Conservation (phyloP, 2,888 invertebrate species). For the Lordiphosa fenestrarum region DNA sequence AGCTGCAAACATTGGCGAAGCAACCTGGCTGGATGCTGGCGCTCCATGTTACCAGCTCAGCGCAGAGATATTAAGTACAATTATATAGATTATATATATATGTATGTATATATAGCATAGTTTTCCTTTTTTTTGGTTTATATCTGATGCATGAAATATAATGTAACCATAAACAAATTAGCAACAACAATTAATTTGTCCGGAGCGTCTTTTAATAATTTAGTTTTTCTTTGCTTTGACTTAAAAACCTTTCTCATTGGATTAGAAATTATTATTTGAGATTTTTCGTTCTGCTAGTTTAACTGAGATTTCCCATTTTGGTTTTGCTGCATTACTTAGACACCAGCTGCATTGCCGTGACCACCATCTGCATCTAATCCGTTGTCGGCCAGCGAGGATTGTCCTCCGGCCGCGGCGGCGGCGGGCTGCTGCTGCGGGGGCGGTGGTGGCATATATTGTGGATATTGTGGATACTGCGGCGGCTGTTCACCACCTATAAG, state of each 20-base stretch:
- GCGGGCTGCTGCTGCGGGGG: slow-evolving; percentile 82
- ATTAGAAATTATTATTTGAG: slow-evolving; percentile 40
- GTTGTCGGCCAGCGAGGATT: slow-evolving; percentile 72
- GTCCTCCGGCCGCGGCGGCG: slow-evolving; percentile 82
- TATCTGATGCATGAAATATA: slow-evolving; percentile 73
- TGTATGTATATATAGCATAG: slow-evolving; percentile 23
- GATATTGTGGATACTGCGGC: slow-evolving; percentile 79
- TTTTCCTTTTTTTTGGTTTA: slow-evolving; percentile 14
- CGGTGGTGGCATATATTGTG: slow-evolving; percentile 81
- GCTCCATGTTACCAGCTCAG: slow-evolving; percentile 58
- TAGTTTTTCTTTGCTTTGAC: slow-evolving; percentile 15
- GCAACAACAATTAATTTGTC: slow-evolving; percentile 70
- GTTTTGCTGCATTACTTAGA: slow-evolving; percentile 52
- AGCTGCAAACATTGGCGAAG: slow-evolving; percentile 59
- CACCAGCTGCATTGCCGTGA: slow-evolving; percentile 30
- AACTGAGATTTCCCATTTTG: slow-evolving; percentile 44
- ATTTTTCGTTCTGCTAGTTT: slow-evolving; percentile 38
- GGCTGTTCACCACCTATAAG: slow-evolving; percentile 79
- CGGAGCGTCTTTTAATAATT: slow-evolving; percentile 61
- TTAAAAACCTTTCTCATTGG: slow-evolving; percentile 30
- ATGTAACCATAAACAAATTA: slow-evolving; percentile 78
- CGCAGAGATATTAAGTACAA: slow-evolving; percentile 22
- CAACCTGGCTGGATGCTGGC: slow-evolving; percentile 48
- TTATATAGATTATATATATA: slow-evolving; percentile 26
- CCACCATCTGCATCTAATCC: slow-evolving; percentile 44